These are phyloP conservation scores for Liparis tanakae DNA, from an alignment of 2,797 vertebrate species.

Conservation along the genomic window DNA sequence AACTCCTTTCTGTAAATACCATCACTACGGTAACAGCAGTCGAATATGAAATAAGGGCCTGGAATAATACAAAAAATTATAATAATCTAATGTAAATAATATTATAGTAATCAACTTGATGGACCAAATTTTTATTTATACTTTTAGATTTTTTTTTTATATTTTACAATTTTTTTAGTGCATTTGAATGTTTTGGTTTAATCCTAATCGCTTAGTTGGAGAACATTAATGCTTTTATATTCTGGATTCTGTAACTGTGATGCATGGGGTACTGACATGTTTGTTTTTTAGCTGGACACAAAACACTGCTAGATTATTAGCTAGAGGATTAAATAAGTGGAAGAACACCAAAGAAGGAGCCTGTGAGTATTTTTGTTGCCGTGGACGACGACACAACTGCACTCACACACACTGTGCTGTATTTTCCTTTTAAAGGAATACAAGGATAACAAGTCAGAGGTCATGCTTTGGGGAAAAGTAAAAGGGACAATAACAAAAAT, in stretches of 20 bases:
- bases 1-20: conserved; percentile 89
- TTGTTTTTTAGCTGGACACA: conserved; percentile 68
- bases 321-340: conserved; percentile 74
- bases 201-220: conserved; percentile 85
- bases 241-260: conserved; percentile 83
- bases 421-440: neutral
- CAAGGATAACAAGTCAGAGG: too few species aligned
- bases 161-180: conserved; percentile 96
- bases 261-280: conserved; percentile 88
- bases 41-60: conserved; percentile 77
- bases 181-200: conserved; percentile 81
- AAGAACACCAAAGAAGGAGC: conserved; percentile 45
- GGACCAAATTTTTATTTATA: conserved; percentile 99
- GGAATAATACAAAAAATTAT: conserved; percentile 77
- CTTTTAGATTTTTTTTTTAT: conserved; percentile 99
- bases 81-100: conserved; percentile 94
- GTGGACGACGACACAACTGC: neutral
- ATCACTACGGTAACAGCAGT: conserved; percentile 74
- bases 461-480: neutral
- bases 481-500: too few species aligned
- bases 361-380: conserved; percentile 43
- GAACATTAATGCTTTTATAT: conserved; percentile 81
- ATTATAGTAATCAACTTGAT: conserved; percentile 87
- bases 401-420: neutral
- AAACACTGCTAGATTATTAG: conserved; percentile 71